Percentiles rank a stretch among this genome's conserved stretches.
Evolutionary conservation across 92 coral and sea anemone species (phyloP).

Genomic region (Epizoanthus stellaris): DNA sequence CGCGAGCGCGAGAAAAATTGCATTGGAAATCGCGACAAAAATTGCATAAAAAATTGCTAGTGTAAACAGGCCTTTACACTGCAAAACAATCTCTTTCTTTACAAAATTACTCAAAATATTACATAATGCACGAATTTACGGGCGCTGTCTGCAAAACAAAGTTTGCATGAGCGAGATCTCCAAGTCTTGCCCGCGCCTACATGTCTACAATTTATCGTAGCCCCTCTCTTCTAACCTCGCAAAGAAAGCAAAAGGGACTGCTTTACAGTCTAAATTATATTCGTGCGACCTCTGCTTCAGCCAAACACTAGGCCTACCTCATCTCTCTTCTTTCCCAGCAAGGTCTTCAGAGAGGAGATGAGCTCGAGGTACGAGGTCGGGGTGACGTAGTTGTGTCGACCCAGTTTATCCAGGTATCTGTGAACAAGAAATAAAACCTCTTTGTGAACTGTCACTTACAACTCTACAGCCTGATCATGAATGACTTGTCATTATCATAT

Average conservation of each 20-base stretch:
- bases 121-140: too few species aligned
- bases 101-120: too few species aligned
- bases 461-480: too few species aligned
- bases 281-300: background rate
- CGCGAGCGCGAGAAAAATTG: too few species aligned
- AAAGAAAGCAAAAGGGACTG: background rate
- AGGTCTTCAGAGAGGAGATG: slow-evolving; percentile 95
- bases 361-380: slow-evolving; percentile 98
- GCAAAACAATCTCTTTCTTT: too few species aligned
- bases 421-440: background rate
- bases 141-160: too few species aligned
- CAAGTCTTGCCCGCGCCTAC: background rate
- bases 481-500: too few species aligned
- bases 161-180: too few species aligned
- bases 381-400: slow-evolving; percentile 98
- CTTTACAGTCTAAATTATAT: background rate
- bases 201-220: background rate
- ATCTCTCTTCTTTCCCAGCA: slow-evolving; percentile 91
- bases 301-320: slow-evolving; percentile 65
- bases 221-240: background rate
- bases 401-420: slow-evolving; percentile 92
- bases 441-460: too few species aligned
- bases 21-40: too few species aligned
- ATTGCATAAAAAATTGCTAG: too few species aligned
- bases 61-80: too few species aligned